Percentiles rank a stretch among this genome's conserved stretches.
Conservation (phyloP, 2,113 vertebrate species). For the Myiozetetes cayanensis region DNA sequence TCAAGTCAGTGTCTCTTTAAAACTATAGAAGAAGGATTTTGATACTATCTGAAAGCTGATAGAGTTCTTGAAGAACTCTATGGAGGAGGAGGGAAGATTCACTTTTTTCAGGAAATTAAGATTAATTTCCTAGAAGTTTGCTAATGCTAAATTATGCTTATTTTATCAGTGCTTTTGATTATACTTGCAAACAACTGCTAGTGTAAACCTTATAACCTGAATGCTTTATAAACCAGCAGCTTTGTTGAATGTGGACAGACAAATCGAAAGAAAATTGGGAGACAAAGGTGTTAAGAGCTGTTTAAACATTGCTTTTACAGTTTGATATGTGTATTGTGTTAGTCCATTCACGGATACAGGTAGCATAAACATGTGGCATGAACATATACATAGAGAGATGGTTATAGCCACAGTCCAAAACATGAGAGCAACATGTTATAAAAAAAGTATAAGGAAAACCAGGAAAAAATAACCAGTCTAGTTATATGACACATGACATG, state of each 20-base stretch:
- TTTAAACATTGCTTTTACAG: background rate
- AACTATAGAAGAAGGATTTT: background rate
- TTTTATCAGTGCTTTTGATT: background rate
- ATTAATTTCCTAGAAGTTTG: background rate
- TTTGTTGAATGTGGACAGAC: background rate
- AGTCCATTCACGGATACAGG: background rate
- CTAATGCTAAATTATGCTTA: background rate
- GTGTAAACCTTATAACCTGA: background rate
- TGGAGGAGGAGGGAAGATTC: background rate
- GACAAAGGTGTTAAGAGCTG: background rate
- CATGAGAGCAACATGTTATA: background rate
- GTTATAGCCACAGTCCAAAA: background rate
- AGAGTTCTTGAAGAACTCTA: background rate
- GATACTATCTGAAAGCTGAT: background rate
- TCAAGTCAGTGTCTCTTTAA: background rate
- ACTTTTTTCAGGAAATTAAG: background rate
- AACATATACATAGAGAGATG: background rate
- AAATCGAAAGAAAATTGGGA: background rate
- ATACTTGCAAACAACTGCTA: background rate
- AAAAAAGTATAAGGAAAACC: background rate
- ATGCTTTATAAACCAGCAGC: background rate
- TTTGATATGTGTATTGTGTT: background rate
- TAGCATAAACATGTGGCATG: background rate
- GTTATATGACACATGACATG: background rate
- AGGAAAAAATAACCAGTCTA: background rate